Base-by-base conservation (phyloP, 2,797 vertebrate genomes). In the Ciconia nigra region DNA sequence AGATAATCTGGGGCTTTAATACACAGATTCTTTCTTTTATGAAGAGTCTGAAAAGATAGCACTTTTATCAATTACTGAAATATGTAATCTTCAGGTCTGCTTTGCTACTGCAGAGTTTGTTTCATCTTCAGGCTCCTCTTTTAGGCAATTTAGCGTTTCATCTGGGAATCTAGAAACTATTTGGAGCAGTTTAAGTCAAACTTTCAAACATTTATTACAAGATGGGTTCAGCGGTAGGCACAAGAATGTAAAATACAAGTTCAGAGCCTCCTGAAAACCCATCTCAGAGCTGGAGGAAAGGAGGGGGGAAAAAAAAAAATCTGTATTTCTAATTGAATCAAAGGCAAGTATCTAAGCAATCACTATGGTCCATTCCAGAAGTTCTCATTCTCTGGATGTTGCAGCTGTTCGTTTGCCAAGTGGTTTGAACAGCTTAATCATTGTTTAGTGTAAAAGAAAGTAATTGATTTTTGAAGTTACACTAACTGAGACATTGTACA, bases 391-490 rank as follows among this genome's bases (percentile, higher is more conserved):
- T 95, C 66, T 67, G 33, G 42, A 78, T 93, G 58, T 39, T 94
- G 65, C 85, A 95, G 87, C 66, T 89, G 57, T 80, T 93, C 84
- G 73, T 88, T 96, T 96, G 83, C 86, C 83, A 93, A 93, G 57
- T 61, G 28, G 31, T 88, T 88, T 94, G 77, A 95, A 89, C 72
- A 95, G 73, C 61, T 95, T 93, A 96, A 93, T 94, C 83, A 84
- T 69, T 90, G 90, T 89, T 93, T 94, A 82, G 89, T 58, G 79
- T 57, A 94, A 94, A 91, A 91, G 52, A 78, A 96, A 95, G 91
- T 83, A 89, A 97, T 93, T 90, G 72, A 92, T 91, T 95, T 96
- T 90, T 92, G 62, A 95, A 94, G 86, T 86, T 86, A 85, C 71
- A 65, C 41, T 72, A 72, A 63, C 69, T 47, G 41, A 89, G 65